These are phyloP conservation scores for Phortica okadai DNA, from an alignment of 2,888 invertebrate species.

Conservation along the genomic window DNA sequence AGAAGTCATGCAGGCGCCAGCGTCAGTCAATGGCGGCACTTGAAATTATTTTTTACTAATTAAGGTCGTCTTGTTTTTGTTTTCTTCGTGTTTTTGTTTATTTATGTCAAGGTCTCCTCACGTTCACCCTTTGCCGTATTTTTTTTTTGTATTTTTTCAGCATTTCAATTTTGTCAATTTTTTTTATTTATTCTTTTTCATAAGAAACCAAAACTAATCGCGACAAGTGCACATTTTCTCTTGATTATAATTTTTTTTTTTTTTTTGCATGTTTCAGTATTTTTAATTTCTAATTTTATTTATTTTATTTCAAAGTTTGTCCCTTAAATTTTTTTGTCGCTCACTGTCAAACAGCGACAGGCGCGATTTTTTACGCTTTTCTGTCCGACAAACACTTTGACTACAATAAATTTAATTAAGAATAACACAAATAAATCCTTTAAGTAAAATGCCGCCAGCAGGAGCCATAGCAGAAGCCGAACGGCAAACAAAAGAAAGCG, in stretches of 20 bases:
- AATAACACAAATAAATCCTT: too few relatives aligned
- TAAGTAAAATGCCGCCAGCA: too few relatives aligned
- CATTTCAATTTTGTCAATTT: too few relatives aligned
- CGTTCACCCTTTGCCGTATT: neutral
- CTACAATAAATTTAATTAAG: too few relatives aligned
- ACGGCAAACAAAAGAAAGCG: too few relatives aligned
- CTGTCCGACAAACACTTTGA: too few relatives aligned
- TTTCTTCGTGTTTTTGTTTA: neutral
- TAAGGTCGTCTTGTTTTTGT: conserved; percentile 38
- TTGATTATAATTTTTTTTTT: neutral
- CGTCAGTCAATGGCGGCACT: conserved; percentile 39
- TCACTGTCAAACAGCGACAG: too few relatives aligned
- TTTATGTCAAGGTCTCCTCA: conserved; percentile 8
- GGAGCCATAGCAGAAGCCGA: too few relatives aligned
- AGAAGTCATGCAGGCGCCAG: conserved; percentile 36
- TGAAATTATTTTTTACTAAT: conserved; percentile 50
- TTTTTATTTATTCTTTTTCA: too few relatives aligned
- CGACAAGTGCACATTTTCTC: neutral
- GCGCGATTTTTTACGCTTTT: too few relatives aligned
- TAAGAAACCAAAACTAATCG: neutral
- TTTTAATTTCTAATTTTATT: neutral
- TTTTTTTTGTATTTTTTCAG: neutral
- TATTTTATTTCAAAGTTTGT: neutral
- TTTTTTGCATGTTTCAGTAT: neutral
- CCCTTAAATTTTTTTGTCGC: too few relatives aligned